Conservation (phyloP, 2,888 invertebrate species). For the Rhingia rostrata region DNA sequence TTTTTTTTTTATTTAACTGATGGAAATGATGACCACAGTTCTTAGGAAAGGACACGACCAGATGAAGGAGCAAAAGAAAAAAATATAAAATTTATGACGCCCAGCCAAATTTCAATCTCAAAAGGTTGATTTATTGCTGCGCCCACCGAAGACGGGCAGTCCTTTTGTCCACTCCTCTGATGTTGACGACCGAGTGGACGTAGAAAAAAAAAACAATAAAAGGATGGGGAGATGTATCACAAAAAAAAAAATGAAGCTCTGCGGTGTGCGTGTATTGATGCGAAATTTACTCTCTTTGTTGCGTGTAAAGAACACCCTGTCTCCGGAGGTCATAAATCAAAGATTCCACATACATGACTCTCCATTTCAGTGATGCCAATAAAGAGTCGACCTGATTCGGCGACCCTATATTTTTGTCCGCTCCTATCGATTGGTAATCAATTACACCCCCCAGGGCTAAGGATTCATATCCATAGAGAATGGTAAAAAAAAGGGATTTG, state of each 20-base stretch:
- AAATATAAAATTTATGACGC: constrained; percentile 68
- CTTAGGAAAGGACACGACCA: constrained; percentile 27
- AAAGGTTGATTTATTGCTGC: constrained; percentile 73
- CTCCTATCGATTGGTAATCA: constrained; percentile 66
- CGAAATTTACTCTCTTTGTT: constrained; percentile 45
- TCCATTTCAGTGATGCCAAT: constrained; percentile 61
- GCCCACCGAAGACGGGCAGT: constrained; percentile 55
- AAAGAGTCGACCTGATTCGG: constrained; percentile 58
- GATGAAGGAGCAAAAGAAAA: constrained; percentile 19
- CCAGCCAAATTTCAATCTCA: constrained; percentile 70
- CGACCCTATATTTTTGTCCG: constrained; percentile 5
- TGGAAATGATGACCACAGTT: constrained; percentile 54
- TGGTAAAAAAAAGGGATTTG: constrained; percentile 24
- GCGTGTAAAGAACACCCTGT: constrained; percentile 64
- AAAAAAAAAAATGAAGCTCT: constrained; percentile 16
- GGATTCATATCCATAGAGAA: constrained; percentile 40
- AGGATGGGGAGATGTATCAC: constrained; percentile 30
- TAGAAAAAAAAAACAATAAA: constrained; percentile 47
- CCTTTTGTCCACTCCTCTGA: constrained; percentile 51
- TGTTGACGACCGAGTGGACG: constrained; percentile 24
- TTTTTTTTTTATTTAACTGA: constrained; percentile 47
- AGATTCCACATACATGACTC: constrained; percentile 64
- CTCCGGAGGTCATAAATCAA: constrained; percentile 64
- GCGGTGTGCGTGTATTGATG: constrained; percentile 53
- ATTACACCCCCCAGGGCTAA: constrained; percentile 57